These are phyloP conservation scores for Podargus strigoides DNA, from an alignment of 2,797 vertebrate genomes.

Conservation along the genomic window DNA sequence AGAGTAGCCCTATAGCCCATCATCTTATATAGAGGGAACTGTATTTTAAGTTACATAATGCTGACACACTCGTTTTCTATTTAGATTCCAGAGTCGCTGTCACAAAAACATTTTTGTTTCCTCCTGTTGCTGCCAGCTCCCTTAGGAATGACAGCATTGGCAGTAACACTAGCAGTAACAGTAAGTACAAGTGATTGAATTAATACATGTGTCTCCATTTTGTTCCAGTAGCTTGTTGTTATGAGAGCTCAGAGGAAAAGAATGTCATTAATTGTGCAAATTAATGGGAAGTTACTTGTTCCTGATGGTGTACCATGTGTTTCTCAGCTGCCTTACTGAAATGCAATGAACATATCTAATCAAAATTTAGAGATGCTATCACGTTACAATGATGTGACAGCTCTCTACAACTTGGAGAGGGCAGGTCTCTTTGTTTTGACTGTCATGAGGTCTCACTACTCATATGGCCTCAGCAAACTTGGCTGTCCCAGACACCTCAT, in stretches of 20 bases:
- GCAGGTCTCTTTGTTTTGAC: neutral
- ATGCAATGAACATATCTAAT: constrained; percentile 1
- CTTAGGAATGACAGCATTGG: constrained; percentile 77
- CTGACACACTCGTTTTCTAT: constrained; percentile 73
- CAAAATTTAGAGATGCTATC: constrained; percentile 5
- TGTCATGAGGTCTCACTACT: neutral
- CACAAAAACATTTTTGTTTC: constrained; percentile 80
- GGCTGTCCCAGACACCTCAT: neutral
- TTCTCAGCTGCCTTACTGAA: constrained; percentile 29
- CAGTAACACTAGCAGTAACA: constrained; percentile 72
- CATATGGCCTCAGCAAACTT: neutral
- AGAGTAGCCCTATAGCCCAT: neutral
- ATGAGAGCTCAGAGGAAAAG: neutral
- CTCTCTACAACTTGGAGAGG: neutral
- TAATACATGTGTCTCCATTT: constrained; percentile 64
- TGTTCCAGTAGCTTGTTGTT: constrained; percentile 45
- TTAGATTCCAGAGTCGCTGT: constrained; percentile 78
- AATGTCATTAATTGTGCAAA: constrained; percentile 42
- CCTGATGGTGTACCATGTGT: constrained; percentile 49
- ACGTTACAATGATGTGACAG: neutral
- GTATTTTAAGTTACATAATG: constrained; percentile 51
- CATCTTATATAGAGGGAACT: constrained; percentile 16
- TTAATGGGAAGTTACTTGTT: constrained; percentile 30
- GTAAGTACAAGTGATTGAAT: constrained; percentile 73
- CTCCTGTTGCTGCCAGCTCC: constrained; percentile 80